Percentiles rank a stretch among this genome's conserved stretches.
Conservation (phyloP, 2,113 vertebrate species). For the Leptodactylus fuscus region DNA sequence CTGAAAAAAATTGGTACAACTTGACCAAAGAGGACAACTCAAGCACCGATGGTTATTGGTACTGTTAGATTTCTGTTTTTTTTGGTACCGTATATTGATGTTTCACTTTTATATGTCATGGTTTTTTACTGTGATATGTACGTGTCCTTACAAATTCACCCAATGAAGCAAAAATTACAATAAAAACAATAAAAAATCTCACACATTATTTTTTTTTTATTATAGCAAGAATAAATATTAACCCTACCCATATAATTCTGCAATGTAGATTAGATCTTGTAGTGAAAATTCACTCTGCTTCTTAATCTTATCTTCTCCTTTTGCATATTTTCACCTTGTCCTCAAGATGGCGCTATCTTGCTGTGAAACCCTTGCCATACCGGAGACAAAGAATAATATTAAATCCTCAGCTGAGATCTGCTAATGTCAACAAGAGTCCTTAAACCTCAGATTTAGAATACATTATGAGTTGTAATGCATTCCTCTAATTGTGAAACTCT, state of each 20-base stretch:
- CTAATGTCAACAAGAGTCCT: conserved; percentile 61
- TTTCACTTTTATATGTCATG: no score
- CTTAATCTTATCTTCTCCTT: not conserved
- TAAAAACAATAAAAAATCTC: no score
- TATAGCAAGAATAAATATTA: not conserved
- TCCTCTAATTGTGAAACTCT: conserved; percentile 60
- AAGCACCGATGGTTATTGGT: no score
- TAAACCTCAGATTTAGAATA: conserved; percentile 62
- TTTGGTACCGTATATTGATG: no score
- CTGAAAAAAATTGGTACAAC: no score
- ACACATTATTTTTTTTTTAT: not conserved
- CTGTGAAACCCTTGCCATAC: conserved; percentile 63
- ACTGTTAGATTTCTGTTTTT: no score
- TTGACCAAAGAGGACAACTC: no score
- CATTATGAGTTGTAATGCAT: conserved; percentile 62
- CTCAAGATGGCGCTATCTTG: conserved; percentile 78
- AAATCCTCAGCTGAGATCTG: conserved; percentile 58
- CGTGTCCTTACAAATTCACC: not conserved
- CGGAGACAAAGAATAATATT: conserved; percentile 69
- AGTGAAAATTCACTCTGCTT: not conserved
- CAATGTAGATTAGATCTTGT: not conserved
- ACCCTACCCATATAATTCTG: no score
- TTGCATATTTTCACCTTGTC: conserved; percentile 57
- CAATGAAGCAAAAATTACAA: no score
- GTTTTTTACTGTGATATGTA: no score